phyloP scores from a whole-genome alignment of 1,140 invertebrate genomes.

The Meteorus sp. region DNA sequence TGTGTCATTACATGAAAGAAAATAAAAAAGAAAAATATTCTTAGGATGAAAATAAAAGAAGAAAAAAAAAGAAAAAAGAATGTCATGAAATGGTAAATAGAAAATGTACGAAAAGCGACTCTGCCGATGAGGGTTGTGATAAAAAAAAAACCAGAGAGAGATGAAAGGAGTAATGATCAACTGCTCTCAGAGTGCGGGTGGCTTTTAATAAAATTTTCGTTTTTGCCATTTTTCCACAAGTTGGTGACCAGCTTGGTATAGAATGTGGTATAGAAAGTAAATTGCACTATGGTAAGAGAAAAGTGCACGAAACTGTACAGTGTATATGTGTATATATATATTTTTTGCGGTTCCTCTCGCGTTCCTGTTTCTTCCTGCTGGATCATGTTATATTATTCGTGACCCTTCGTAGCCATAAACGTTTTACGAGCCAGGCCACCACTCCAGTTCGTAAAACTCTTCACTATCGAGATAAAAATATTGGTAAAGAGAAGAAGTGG shows the following conservation, averaged over 20 bases:
- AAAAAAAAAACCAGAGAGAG: no score
- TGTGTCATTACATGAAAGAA: no score
- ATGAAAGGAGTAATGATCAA: background rate
- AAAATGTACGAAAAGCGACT: no score
- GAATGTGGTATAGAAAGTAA: no score
- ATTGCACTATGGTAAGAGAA: background rate
- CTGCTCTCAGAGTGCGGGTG: background rate
- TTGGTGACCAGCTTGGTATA: background rate
- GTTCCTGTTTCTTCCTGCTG: background rate
- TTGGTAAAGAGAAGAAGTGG: no score
- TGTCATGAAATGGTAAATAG: no score
- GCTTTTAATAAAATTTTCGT: slow-evolving; percentile 3
- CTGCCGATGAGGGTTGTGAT: no score
- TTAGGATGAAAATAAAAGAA: no score
- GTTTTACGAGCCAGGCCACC: background rate
- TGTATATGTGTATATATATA: background rate
- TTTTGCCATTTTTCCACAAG: background rate
- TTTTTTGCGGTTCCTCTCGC: no score
- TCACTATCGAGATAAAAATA: background rate
- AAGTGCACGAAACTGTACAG: background rate
- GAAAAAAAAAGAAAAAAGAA: no score
- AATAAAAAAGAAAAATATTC: no score
- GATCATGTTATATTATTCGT: background rate
- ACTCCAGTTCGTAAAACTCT: background rate
- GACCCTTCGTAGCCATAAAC: background rate